phyloP scores from a whole-genome alignment of 2,113 vertebrate genomes.

The Hydrolagus affinis region DNA sequence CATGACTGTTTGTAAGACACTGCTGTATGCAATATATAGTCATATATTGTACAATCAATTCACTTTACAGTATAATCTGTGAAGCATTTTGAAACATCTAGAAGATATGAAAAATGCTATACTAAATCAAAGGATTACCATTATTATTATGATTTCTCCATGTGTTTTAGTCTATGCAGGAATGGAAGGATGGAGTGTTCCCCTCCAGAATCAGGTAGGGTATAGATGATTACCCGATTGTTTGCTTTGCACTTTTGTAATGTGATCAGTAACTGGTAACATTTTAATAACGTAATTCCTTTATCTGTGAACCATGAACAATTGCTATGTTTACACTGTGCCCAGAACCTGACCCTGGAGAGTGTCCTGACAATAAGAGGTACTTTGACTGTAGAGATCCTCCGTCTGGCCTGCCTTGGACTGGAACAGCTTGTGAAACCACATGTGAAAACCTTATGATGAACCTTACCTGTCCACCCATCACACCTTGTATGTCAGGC shows the following conservation, averaged over 20 bases:
- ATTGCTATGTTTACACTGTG: not conserved
- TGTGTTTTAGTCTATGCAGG: constrained; percentile 50
- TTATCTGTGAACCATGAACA: not conserved
- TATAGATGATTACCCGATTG: not conserved
- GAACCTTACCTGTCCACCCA: constrained; percentile 90
- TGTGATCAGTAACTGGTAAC: not conserved
- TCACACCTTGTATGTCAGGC: constrained; percentile 82
- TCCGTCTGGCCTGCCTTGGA: constrained; percentile 61
- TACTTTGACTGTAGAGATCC: constrained; percentile 86
- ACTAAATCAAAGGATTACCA: too few species aligned
- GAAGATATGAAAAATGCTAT: too few species aligned
- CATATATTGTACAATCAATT: too few species aligned
- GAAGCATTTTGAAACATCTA: too few species aligned
- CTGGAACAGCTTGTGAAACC: constrained; percentile 75
- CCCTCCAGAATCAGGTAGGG: constrained; percentile 56
- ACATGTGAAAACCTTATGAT: constrained; percentile 91
- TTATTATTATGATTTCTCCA: too few species aligned
- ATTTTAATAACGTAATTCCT: not conserved
- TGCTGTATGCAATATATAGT: too few species aligned
- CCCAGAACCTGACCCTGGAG: constrained; percentile 57
- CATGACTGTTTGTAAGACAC: too few species aligned
- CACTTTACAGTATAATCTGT: too few species aligned
- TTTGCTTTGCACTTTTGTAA: not conserved
- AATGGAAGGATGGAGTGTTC: constrained; percentile 60
- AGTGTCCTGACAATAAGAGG: constrained; percentile 82